Conservation (phyloP, 2,113 vertebrate genomes). For the Suncus etruscus region DNA sequence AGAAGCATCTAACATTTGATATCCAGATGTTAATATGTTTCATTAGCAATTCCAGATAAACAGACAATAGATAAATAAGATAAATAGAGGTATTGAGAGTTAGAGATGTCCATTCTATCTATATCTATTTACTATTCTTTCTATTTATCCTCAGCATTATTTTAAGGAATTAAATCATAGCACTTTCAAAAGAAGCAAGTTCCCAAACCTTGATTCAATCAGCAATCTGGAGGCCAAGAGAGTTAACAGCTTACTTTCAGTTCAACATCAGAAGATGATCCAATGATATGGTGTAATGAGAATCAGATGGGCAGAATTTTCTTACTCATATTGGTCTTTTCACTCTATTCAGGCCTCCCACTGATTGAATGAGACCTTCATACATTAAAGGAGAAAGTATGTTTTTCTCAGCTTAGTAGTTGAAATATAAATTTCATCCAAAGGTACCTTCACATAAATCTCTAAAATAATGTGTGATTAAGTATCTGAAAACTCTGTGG, state of each 20-base stretch:
- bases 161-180: neutral
- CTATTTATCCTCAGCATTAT: neutral
- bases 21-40: neutral
- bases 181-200: neutral
- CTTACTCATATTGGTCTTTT: neutral
- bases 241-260: neutral
- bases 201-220: neutral
- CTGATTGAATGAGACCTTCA: neutral
- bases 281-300: neutral
- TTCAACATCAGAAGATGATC: neutral
- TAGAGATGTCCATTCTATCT: neutral
- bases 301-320: neutral
- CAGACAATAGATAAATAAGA: neutral
- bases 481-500: neutral
- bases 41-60: neutral
- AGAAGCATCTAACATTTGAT: neutral
- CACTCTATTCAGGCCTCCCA: neutral
- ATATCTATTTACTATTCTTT: neutral
- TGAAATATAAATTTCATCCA: conserved; percentile 30
- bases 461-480: too few relatives aligned
- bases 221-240: neutral
- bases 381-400: neutral
- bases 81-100: too few relatives aligned
- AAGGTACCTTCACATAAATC: conserved; percentile 4
- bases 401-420: neutral